phyloP scores from a whole-genome alignment of 1,140 invertebrate species.

The Eriosoma lanigerum region DNA sequence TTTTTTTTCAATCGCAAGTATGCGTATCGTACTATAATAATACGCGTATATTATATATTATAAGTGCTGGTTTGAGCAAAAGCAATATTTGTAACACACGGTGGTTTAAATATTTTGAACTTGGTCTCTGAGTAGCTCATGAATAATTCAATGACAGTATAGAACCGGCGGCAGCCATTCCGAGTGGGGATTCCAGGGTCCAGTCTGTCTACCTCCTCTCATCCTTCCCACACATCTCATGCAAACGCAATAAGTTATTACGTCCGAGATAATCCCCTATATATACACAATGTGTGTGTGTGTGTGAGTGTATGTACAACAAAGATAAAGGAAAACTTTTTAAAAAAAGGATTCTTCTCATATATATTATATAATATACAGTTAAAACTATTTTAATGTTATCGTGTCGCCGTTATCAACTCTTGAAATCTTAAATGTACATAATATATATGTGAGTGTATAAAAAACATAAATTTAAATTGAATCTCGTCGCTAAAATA shows the following conservation, averaged over 20 bases:
- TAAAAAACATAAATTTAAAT: conserved; percentile 42
- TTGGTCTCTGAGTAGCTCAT: conserved; percentile 46
- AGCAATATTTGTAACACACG: conserved; percentile 49
- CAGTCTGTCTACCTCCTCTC: conserved; percentile 48
- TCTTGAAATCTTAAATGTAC: conserved; percentile 10
- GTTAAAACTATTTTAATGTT: conserved; percentile 47
- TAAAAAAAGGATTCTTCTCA: conserved; percentile 12
- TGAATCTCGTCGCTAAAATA: conserved; percentile 30
- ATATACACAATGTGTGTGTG: background rate
- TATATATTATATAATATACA: background rate
- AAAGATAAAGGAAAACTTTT: conserved; percentile 47
- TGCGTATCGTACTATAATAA: background rate
- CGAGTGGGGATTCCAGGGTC: conserved; percentile 50
- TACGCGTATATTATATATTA: conserved; percentile 15
- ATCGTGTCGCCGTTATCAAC: conserved; percentile 10
- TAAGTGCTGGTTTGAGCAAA: conserved; percentile 34
- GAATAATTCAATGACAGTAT: conserved; percentile 51
- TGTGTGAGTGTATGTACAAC: conserved; percentile 1
- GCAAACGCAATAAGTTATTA: conserved; percentile 51
- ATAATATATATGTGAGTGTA: background rate
- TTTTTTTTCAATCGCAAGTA: background rate
- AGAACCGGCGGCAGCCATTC: conserved; percentile 37
- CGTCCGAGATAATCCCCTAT: conserved; percentile 47
- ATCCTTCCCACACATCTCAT: conserved; percentile 47
- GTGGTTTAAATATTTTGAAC: conserved; percentile 46